Base-by-base conservation (phyloP, 1,140 invertebrate species). In the Gonioctena quinquepunctata region DNA sequence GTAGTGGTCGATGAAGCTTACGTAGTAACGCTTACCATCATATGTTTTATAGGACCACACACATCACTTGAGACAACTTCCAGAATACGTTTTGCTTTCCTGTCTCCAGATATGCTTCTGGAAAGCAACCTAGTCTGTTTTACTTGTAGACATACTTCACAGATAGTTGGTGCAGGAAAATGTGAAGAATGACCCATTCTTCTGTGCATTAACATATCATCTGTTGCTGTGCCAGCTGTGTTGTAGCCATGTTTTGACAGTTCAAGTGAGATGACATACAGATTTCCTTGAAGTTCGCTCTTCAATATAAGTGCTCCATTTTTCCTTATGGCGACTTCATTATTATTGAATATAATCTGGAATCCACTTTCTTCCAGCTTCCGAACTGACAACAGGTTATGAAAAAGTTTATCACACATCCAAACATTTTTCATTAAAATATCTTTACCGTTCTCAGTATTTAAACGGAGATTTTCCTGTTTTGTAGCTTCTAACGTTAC, bases 1-100 rank as follows among this genome's bases (percentile, higher is more conserved):
- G 64, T 54, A 83, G 73, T 83, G 79, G 75, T 84, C 83, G 27
- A 80, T 71, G 50, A 83, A 82, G 18, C 79, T 78, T 6, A 83
- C 63, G 71, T 80, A 78, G 69, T 83, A 84, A 27, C 59, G 69
- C 23, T 73, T 69, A n/a, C 75, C 64, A 52, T 71, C 64, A 7
- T 21, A 26, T 8, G 54, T 68, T 33, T 48, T 5, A 63, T 62
- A 6, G 67, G 67, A 11, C 67, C 59, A 52, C 57, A 61, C 3
- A 69, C 25, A 27, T 69, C 59, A 18, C 42, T 50, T 23, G 25
- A 27, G 23, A 69, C 28, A 2, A 63, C 13, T 62, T 69, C 59
- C 27, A 69, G 16, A 7, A 50, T 3, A 62, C 59, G n/a, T 19
- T 26, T 61, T 19, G n/a, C n/a, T 23, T 22, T 22, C n/a, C 25